Conservation (phyloP, 1,140 invertebrate genomes). For the Drosophila aff. region DNA sequence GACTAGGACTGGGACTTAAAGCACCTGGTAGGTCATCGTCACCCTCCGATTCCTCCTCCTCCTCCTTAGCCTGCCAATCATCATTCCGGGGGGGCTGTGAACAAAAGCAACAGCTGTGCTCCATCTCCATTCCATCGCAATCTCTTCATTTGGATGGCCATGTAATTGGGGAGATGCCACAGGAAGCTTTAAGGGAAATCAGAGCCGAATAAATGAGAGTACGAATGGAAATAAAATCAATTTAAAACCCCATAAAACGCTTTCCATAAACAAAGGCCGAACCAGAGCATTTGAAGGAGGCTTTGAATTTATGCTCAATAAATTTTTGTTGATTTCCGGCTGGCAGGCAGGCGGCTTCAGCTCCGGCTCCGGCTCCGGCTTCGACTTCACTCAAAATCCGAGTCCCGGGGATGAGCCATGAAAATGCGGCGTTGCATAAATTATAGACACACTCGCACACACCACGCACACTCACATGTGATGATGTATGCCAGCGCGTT, state of each 20-base stretch:
- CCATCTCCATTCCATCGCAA: conserved; percentile 13
- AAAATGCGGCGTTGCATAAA: conserved; percentile 80
- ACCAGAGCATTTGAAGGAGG: conserved; percentile 54
- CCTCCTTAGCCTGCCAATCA: conserved; percentile 2
- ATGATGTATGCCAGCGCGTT: conserved; percentile 28
- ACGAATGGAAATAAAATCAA: conserved; percentile 77
- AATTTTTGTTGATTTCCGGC: conserved; percentile 82
- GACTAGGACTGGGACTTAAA: conserved; percentile 13
- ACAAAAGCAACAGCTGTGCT: conserved; percentile 60
- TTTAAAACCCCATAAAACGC: conserved; percentile 81
- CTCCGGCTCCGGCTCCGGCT: background rate
- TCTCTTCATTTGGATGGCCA: conserved; percentile 53
- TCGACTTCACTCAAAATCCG: conserved; percentile 26
- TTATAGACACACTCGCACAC: conserved; percentile 54
- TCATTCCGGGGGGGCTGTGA: conserved; percentile 10
- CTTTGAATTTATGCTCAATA: conserved; percentile 84
- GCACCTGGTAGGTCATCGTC: conserved; percentile 26
- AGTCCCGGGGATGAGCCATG: conserved; percentile 54
- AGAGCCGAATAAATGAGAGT: conserved; percentile 57
- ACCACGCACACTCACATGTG: conserved; percentile 1
- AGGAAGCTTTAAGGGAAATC: conserved; percentile 60
- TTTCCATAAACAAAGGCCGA: conserved; percentile 66
- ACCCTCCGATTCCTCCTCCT: too few species aligned
- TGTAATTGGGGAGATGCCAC: conserved; percentile 34
- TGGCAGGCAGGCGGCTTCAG: conserved; percentile 3